phyloP scores from a whole-genome alignment of 1,140 invertebrate genomes.

The Bicyclus anynana region DNA sequence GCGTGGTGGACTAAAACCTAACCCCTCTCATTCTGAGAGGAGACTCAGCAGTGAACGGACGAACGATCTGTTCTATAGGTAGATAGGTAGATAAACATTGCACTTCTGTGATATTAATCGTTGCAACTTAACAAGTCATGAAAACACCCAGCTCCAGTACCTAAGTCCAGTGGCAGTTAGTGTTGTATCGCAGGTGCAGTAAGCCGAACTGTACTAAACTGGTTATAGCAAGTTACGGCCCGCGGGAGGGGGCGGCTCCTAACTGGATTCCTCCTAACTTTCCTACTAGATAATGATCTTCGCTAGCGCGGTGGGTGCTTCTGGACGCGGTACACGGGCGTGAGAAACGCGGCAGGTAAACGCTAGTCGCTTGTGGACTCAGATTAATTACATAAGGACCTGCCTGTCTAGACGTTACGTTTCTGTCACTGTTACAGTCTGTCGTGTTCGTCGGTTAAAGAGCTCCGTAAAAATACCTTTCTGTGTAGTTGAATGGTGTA shows the following conservation, averaged over 20 bases:
- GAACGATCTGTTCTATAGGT: slow-evolving; percentile 12
- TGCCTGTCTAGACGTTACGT: too few species aligned
- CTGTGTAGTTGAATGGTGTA: too few species aligned
- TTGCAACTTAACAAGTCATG: neutral
- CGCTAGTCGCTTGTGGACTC: too few species aligned
- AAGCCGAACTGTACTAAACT: slow-evolving; percentile 65
- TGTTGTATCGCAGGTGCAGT: slow-evolving; percentile 66
- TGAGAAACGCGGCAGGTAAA: neutral
- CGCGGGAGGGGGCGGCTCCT: slow-evolving; percentile 43
- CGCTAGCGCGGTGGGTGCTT: slow-evolving; percentile 59
- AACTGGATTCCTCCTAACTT: slow-evolving; percentile 73
- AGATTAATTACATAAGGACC: too few species aligned
- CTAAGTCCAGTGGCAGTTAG: slow-evolving; percentile 49
- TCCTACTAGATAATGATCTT: slow-evolving; percentile 73
- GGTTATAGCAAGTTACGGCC: slow-evolving; percentile 68
- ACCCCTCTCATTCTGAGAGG: too few species aligned
- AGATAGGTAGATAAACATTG: neutral
- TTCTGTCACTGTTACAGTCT: too few species aligned
- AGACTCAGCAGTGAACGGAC: too few species aligned
- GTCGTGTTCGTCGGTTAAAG: too few species aligned
- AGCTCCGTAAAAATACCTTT: too few species aligned
- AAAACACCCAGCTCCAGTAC: neutral
- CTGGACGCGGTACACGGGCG: slow-evolving; percentile 25
- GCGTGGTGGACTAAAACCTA: too few species aligned
- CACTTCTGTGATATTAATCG: neutral